Conservation (phyloP, 2,113 vertebrate genomes). For the Penelope pileata region DNA sequence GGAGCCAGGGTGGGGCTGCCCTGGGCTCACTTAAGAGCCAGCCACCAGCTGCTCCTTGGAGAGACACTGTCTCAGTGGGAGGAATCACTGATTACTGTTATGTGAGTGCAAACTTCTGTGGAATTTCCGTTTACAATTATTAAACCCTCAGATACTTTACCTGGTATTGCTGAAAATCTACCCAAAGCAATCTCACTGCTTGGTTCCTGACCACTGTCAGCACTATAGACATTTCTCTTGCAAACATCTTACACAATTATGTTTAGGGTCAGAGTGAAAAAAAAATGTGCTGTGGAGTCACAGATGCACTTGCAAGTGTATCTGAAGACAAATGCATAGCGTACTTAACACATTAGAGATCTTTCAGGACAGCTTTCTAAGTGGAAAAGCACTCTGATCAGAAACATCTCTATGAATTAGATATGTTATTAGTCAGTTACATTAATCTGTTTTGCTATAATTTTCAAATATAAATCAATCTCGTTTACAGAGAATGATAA, state of each 20-base stretch:
- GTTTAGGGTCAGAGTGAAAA: neutral
- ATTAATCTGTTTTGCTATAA: neutral
- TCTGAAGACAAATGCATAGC: neutral
- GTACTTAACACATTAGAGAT: neutral
- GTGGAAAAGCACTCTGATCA: neutral
- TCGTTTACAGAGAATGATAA: neutral
- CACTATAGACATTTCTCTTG: too few species aligned
- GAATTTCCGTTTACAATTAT: too few species aligned
- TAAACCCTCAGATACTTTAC: too few species aligned
- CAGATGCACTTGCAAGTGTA: neutral
- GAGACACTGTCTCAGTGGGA: too few species aligned
- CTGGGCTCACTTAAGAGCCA: too few species aligned
- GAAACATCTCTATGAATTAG: neutral
- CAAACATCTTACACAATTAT: neutral
- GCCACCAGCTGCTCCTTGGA: too few species aligned
- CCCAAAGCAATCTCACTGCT: too few species aligned
- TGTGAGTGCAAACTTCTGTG: too few species aligned
- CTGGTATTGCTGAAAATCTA: too few species aligned
- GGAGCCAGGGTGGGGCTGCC: too few species aligned
- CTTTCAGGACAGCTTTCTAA: neutral
- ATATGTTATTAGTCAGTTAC: neutral
- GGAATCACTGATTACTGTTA: too few species aligned
- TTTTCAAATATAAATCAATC: neutral
- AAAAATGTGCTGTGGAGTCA: constrained; percentile 1
- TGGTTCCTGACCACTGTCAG: too few species aligned